Conservation (phyloP, 2,888 invertebrate species). For the Cerastis leucographa region DNA sequence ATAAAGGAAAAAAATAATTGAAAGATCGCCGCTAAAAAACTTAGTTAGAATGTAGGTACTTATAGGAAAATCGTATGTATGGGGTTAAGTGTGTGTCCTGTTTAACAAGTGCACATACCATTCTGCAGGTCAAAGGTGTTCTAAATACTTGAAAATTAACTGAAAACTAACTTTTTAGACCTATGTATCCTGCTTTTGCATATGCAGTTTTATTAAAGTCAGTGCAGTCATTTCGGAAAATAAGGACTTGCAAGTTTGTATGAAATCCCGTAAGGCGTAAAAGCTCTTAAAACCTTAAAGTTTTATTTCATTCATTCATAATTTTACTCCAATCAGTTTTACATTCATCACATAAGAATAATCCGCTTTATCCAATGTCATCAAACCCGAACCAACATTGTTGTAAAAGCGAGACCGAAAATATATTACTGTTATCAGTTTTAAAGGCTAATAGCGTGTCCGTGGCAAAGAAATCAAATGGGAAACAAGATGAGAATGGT, state of each 20-base stretch:
- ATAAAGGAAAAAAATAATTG: neutral
- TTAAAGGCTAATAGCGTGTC: slow-evolving; percentile 64
- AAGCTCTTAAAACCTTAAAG: neutral
- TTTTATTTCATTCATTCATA: neutral
- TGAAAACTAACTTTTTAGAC: too few species aligned
- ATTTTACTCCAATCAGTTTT: slow-evolving; percentile 1
- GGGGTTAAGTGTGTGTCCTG: neutral
- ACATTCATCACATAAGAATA: slow-evolving; percentile 6
- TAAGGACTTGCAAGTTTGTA: too few species aligned
- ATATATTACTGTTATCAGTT: slow-evolving; percentile 60
- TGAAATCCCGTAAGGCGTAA: too few species aligned
- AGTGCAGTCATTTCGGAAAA: too few species aligned
- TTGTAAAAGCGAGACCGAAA: slow-evolving; percentile 47
- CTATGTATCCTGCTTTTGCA: too few species aligned
- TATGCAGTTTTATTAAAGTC: too few species aligned
- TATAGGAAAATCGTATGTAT: neutral
- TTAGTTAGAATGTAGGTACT: neutral
- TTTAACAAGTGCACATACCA: neutral
- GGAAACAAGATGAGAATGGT: slow-evolving; percentile 70
- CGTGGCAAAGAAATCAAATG: slow-evolving; percentile 68
- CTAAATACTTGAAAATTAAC: neutral
- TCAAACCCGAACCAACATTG: slow-evolving; percentile 37
- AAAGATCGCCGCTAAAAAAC: neutral
- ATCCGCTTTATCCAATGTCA: slow-evolving; percentile 26
- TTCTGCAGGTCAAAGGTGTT: neutral